phyloP scores from a whole-genome alignment of 2,888 invertebrate genomes.

The Amaurobius ferox region DNA sequence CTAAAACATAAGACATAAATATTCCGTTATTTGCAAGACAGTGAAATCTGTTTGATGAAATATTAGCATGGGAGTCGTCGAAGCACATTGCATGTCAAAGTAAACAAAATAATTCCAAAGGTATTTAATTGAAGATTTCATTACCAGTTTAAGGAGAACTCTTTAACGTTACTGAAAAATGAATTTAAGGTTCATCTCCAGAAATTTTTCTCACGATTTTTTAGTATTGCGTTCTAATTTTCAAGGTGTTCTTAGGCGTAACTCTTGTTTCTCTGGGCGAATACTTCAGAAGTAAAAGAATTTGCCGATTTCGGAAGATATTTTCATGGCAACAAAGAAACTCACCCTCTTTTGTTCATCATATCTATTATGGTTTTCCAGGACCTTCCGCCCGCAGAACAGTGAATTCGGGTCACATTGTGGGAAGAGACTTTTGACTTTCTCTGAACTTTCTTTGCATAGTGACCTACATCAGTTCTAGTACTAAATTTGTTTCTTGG shows the following conservation, averaged over 20 bases:
- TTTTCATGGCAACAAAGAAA: background rate
- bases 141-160: too few relatives aligned
- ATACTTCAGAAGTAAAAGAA: background rate
- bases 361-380: background rate
- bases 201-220: background rate
- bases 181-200: background rate
- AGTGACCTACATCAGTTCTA: background rate
- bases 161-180: too few relatives aligned
- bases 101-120: too few relatives aligned
- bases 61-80: too few relatives aligned
- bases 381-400: background rate
- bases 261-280: background rate
- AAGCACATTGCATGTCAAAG: too few relatives aligned
- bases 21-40: too few relatives aligned
- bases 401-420: slow-evolving; percentile 13
- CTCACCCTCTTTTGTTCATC: slow-evolving; percentile 12
- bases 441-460: background rate
- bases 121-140: too few relatives aligned
- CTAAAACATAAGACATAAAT: too few relatives aligned
- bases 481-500: background rate
- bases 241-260: slow-evolving; percentile 25
- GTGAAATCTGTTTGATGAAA: too few relatives aligned
- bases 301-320: background rate
- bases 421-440: slow-evolving; percentile 19
- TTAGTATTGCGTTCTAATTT: background rate